phyloP scores from a whole-genome alignment of 2,888 invertebrate genomes.

The Nysson spinosus region DNA sequence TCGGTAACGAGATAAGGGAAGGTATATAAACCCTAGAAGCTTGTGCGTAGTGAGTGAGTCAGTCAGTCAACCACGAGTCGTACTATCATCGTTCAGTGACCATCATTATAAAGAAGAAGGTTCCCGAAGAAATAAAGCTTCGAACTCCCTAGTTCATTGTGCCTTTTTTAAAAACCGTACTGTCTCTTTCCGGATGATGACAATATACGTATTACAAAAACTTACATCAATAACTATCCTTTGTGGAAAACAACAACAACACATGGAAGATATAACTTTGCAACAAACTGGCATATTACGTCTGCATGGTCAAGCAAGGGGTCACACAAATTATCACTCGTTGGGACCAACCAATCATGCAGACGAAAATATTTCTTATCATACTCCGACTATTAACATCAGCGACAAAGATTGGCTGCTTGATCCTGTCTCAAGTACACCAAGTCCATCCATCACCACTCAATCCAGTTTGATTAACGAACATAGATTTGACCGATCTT shows the following conservation, averaged over 20 bases:
- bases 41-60: too few relatives aligned
- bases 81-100: too few relatives aligned
- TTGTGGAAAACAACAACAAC: not conserved
- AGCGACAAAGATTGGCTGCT: not conserved
- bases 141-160: too few relatives aligned
- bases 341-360: not conserved
- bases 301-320: too few relatives aligned
- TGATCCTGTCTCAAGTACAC: too few relatives aligned
- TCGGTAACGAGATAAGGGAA: too few relatives aligned
- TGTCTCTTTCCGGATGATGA: too few relatives aligned
- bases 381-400: not conserved
- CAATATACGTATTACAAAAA: slow-evolving; percentile 1
- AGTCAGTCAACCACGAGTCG: too few relatives aligned
- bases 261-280: slow-evolving; percentile 1
- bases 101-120: too few relatives aligned
- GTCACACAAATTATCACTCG: not conserved
- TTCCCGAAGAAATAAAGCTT: too few relatives aligned
- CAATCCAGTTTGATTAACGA: not conserved
- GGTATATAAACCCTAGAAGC: too few relatives aligned
- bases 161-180: too few relatives aligned
- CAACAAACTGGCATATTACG: slow-evolving; percentile 1
- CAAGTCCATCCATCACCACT: not conserved
- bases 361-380: not conserved
- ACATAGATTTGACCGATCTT: not conserved
- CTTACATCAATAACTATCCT: not conserved